These are phyloP conservation scores for Rhodinocichla rosea DNA, from an alignment of 2,113 vertebrate genomes.

Conservation along the genomic window DNA sequence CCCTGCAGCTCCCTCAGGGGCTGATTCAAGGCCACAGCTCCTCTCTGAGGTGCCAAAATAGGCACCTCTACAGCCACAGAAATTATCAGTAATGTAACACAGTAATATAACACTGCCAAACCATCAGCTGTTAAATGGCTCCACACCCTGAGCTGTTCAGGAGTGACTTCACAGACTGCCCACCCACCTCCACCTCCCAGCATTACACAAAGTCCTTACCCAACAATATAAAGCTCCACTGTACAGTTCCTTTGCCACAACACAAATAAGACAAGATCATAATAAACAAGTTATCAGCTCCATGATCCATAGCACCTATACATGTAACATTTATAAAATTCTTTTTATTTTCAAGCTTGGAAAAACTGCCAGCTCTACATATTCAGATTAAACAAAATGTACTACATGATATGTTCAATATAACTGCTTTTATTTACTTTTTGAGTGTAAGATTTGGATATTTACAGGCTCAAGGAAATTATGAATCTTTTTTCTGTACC, in stretches of 20 bases:
- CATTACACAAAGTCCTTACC: not conserved
- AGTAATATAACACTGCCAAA: not conserved
- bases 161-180: not conserved
- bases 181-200: not conserved
- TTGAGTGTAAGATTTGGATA: not conserved
- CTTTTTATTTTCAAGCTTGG: not conserved
- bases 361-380: not conserved
- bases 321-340: not conserved
- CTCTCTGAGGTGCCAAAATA: not conserved
- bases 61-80: not conserved
- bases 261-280: not conserved
- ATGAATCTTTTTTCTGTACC: not conserved
- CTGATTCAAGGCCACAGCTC: not conserved
- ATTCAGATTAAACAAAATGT: not conserved
- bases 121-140: not conserved
- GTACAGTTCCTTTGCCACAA: not conserved
- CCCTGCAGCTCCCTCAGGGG: not conserved
- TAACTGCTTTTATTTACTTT: not conserved
- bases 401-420: not conserved
- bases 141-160: not conserved
- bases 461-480: not conserved
- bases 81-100: not conserved
- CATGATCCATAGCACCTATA: not conserved
- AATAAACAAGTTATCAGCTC: not conserved
- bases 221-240: not conserved